A percentile compares a stretch with the other conserved stretches of the same genome.
Evolutionary conservation across 2,888 invertebrate genomes (phyloP).

Genomic region (Coenonympha glycerion): DNA sequence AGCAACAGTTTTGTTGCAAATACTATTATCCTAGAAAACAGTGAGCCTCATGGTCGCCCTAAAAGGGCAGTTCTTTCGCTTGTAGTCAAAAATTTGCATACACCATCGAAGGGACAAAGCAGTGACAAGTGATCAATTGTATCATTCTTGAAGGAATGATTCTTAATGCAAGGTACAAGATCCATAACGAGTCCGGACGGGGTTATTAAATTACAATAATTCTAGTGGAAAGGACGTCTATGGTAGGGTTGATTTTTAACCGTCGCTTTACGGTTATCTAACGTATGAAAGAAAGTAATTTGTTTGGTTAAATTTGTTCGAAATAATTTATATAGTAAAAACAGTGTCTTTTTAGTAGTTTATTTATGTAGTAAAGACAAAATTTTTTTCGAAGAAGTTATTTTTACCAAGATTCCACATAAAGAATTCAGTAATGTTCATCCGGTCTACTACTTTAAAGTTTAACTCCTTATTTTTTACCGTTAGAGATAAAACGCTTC

Average conservation of each 20-base stretch:
- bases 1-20: no score
- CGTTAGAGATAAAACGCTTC: no score
- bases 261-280: slow-evolving; percentile 18
- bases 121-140: slow-evolving; percentile 71
- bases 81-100: slow-evolving; percentile 43
- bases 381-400: no score
- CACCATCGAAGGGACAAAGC: slow-evolving; percentile 40
- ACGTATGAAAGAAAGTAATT: slow-evolving; percentile 3
- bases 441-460: no score
- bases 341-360: no score
- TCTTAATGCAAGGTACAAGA: slow-evolving; percentile 46
- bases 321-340: not conserved
- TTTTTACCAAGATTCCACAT: no score
- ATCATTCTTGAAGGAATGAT: slow-evolving; percentile 53
- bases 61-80: not conserved
- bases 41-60: not conserved
- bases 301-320: not conserved
- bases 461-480: no score
- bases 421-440: no score
- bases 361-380: no score
- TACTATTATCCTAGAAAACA: not conserved
- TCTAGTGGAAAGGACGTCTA: slow-evolving; percentile 35
- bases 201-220: slow-evolving; percentile 72
- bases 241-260: slow-evolving; percentile 24
- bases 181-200: slow-evolving; percentile 32